Base-by-base conservation (phyloP, 2,113 vertebrate genomes). In the Atrichornis clamosus region DNA sequence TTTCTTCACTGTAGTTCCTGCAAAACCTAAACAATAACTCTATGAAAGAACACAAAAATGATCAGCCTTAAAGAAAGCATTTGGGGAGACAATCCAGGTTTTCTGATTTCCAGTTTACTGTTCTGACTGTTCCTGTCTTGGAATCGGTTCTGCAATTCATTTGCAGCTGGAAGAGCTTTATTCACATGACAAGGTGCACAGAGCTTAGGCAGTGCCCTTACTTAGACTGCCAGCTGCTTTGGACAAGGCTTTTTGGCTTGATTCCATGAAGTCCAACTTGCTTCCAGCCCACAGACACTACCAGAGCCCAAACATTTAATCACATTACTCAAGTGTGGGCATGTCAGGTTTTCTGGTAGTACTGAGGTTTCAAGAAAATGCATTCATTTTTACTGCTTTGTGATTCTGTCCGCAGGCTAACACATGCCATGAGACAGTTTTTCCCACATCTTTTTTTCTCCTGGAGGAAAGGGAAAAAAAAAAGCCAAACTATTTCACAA, bases 21-120 rank as follows among this genome's bases (percentile, higher is more conserved):
- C 49, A 75, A 90, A 67, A 60, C 15, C 50, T 75, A 64, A 84
- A 39, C 15, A 91, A 2, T 42, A 76, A 56, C 33, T 60, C 7
- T 37, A 3, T 0, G 1, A 58, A n/a, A n/a, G n/a, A n/a, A n/a
- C n/a, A n/a, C n/a, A 75, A 82, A 74, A 63, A 67, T 3, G 0
- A 59, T 22, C 24, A 78, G 27, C 27, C 22, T 56, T 44, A 65
- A 56, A 49, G 42, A 86, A 91, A 56, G 52, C 5, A 5, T 69
- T 27, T 44, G 46, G 15, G 12, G 44, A 95, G 35, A 46, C 22
- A 87, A 41, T 6, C 1, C 26, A 53, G 19, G 6, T 56, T 76
- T 76, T 75, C 76, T 47, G 9, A 78, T 55, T 70, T 78, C 62
- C 22, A 56, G 20, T 78, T 76, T 53, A 75, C 15, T 21, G 2